Evolutionary conservation across 2,113 vertebrate genomes (phyloP).

Genomic region (Cyanoramphus novaezelandiae): DNA sequence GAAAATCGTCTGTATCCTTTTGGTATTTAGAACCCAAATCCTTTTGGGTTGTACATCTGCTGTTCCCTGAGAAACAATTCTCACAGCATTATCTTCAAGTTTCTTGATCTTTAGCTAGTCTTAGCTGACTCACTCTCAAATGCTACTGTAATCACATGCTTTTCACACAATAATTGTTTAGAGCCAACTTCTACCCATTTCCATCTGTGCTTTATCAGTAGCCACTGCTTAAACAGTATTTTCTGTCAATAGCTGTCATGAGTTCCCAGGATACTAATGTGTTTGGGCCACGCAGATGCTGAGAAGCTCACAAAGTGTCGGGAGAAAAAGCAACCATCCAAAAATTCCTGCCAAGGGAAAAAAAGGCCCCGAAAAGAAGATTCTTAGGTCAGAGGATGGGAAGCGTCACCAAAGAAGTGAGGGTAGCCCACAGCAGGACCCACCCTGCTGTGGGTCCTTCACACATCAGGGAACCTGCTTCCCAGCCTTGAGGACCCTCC

Average conservation of each 20-base stretch:
- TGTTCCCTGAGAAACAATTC: background rate
- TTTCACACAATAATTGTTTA: slow-evolving; percentile 27
- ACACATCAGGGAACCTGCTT: background rate
- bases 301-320: background rate
- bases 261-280: slow-evolving; percentile 63
- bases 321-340: background rate
- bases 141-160: background rate
- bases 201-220: slow-evolving; percentile 59
- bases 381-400: background rate
- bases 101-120: background rate
- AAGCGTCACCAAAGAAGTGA: background rate
- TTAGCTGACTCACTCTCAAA: background rate
- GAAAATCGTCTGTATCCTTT: background rate
- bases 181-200: background rate
- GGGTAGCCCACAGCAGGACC: background rate
- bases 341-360: background rate
- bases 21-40: background rate
- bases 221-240: slow-evolving; percentile 1
- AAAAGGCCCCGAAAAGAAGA: rapidly evolving
- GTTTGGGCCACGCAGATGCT: background rate
- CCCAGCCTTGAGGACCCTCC: background rate
- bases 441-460: background rate
- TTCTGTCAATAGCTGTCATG: slow-evolving; percentile 57
- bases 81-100: background rate
- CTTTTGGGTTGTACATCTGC: background rate